phyloP scores from a whole-genome alignment of 2,113 vertebrate genomes.

The Epinephelus cyanopodus region DNA sequence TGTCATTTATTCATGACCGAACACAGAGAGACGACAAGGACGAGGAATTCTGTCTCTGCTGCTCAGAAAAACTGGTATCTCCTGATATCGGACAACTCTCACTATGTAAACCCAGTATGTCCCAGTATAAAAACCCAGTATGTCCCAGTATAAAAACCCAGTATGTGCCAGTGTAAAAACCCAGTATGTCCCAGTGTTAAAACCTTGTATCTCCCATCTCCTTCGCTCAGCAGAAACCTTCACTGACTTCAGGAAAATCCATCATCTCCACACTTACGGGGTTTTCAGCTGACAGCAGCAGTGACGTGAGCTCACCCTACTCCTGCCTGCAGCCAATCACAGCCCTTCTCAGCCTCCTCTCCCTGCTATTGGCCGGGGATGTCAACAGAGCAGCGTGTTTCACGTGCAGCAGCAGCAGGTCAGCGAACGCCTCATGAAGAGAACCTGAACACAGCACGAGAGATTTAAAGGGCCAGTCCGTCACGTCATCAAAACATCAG shows the following conservation, averaged over 20 bases:
- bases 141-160: too few relatives aligned
- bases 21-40: conserved; percentile 2
- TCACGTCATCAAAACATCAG: too few relatives aligned
- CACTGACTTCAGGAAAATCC: background rate
- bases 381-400: conserved; percentile 8
- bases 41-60: too few relatives aligned
- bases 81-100: too few relatives aligned
- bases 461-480: background rate
- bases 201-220: background rate
- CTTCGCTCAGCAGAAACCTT: too few relatives aligned
- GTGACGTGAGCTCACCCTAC: conserved; percentile 53
- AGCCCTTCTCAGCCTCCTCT: conserved; percentile 20
- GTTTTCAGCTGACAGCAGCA: conserved; percentile 15
- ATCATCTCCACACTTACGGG: background rate
- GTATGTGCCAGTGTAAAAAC: background rate
- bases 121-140: too few relatives aligned
- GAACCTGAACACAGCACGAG: conserved; percentile 11
- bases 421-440: conserved; percentile 33
- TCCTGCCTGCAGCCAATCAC: conserved; percentile 51
- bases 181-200: background rate
- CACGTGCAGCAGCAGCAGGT: conserved; percentile 35
- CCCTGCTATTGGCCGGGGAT: conserved; percentile 34
- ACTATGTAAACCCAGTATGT: background rate
- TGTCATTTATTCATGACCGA: conserved; percentile 48
- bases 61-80: too few relatives aligned